A percentile compares a stretch with the other conserved stretches of the same genome.
These are phyloP conservation scores for Nyctalus aviator DNA, from an alignment of 2,797 vertebrate species.

Conservation along the genomic window DNA sequence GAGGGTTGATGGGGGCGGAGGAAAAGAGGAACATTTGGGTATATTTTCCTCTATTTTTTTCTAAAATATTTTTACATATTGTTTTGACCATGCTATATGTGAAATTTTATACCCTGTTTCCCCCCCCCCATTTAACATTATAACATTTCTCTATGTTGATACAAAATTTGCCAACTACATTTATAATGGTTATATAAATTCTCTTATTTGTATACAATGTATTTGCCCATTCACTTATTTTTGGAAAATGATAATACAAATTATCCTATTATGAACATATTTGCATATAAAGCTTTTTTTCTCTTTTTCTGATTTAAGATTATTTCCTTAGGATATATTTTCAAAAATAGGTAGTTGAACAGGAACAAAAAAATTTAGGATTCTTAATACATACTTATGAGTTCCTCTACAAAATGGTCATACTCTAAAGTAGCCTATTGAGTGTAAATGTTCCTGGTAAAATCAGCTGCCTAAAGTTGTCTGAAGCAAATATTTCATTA, in stretches of 20 bases:
- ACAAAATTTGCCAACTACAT: background rate
- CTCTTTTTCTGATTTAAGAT: background rate
- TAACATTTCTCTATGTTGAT: background rate
- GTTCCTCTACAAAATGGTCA: conserved; percentile 32
- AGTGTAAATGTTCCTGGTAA: background rate
- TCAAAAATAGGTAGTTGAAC: background rate
- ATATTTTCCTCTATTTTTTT: background rate
- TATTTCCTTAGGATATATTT: conserved; percentile 23
- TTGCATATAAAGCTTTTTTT: background rate
- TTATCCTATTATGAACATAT: background rate
- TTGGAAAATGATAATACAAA: background rate
- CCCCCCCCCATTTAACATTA: background rate
- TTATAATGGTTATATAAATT: background rate
- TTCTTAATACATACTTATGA: background rate
- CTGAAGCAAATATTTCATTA: conserved; percentile 27
- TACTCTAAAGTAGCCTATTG: background rate
- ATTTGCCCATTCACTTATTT: conserved; percentile 21
- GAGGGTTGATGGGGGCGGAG: no score
- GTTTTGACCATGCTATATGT: background rate
- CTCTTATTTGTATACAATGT: background rate
- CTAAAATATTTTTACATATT: conserved; percentile 1
- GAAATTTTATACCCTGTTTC: background rate
- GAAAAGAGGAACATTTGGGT: background rate
- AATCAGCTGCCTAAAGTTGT: background rate
- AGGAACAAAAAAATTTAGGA: background rate